Evolutionary conservation across 2,113 vertebrate genomes (phyloP).

Genomic region (Nannobrachium achirus): DNA sequence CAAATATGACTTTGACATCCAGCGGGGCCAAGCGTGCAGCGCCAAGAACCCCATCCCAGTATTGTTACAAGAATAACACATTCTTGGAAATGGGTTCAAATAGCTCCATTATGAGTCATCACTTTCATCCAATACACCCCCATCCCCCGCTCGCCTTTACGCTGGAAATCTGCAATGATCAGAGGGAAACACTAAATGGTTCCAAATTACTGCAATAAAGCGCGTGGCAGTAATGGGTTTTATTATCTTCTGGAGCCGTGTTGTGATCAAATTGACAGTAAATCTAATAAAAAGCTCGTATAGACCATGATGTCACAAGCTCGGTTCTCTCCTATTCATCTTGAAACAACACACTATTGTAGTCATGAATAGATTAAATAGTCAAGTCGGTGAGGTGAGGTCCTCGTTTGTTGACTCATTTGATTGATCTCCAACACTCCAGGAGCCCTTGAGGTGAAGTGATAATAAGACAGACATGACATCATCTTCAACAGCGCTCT

Average conservation of each 20-base stretch:
- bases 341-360: background rate
- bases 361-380: no score
- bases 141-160: background rate
- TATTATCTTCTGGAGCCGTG: constrained; percentile 7
- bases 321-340: background rate
- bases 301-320: constrained; percentile 1
- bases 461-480: no score
- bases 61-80: constrained; percentile 69
- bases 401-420: no score
- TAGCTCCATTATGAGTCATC: constrained; percentile 57
- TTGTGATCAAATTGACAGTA: constrained; percentile 24
- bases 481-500: no score
- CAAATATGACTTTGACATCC: constrained; percentile 39
- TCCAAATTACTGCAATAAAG: constrained; percentile 19
- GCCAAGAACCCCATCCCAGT: constrained; percentile 44
- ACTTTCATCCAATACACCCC: constrained; percentile 17
- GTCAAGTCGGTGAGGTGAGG: no score
- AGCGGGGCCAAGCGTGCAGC: constrained; percentile 5
- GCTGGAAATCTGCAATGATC: constrained; percentile 43
- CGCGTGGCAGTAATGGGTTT: background rate
- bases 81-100: constrained; percentile 61
- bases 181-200: constrained; percentile 40
- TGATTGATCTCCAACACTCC: no score
- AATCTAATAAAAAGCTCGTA: constrained; percentile 2
- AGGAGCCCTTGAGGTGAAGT: no score